phyloP scores from a whole-genome alignment of 2,113 vertebrate species.

The Atlantisia rogersi region DNA sequence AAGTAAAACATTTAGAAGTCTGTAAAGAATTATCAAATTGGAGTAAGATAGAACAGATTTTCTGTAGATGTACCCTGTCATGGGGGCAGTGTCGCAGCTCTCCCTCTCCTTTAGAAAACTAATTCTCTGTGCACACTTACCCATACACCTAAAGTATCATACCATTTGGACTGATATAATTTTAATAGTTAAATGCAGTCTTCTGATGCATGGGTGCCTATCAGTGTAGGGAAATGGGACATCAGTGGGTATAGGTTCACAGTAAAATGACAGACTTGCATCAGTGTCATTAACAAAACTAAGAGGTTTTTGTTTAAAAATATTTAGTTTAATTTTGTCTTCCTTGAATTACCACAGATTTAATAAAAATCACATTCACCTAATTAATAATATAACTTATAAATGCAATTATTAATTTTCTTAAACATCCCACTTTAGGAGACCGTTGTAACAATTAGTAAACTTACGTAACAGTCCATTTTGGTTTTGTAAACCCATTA shows the following conservation, averaged over 20 bases:
- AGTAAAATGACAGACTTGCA: background rate
- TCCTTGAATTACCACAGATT: background rate
- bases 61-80: background rate
- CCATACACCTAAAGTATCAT: background rate
- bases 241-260: background rate
- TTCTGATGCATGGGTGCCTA: background rate
- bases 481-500: slow-evolving; percentile 38
- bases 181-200: background rate
- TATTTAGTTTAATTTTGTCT: background rate
- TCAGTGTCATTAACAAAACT: background rate
- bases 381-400: background rate
- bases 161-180: background rate
- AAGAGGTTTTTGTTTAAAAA: background rate
- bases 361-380: background rate
- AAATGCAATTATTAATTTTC: slow-evolving; percentile 8
- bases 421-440: background rate
- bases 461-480: background rate
- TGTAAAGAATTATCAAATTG: background rate
- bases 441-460: background rate
- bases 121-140: background rate
- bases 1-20: background rate
- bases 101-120: background rate
- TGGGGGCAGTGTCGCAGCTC: background rate
- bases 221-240: fast-evolving
- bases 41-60: background rate